These are phyloP conservation scores for Asbolus verrucosus DNA, from an alignment of 1,140 invertebrate genomes.

Conservation along the genomic window DNA sequence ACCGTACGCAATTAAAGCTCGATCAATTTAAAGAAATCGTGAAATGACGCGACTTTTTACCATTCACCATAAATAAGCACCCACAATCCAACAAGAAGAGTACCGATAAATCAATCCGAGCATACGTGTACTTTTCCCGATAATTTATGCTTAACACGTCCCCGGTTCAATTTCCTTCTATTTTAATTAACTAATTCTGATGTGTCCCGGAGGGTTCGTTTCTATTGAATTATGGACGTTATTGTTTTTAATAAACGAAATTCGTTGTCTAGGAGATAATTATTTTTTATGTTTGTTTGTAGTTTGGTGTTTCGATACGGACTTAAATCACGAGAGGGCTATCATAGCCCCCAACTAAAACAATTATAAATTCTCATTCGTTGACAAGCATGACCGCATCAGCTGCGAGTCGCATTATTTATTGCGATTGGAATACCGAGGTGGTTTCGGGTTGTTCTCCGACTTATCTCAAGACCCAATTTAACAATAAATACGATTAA, in stretches of 20 bases:
- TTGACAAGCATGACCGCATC: constrained; percentile 2
- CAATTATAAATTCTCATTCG: constrained; percentile 5
- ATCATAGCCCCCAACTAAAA: neutral
- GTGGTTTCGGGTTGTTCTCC: too few relatives aligned
- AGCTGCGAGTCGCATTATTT: neutral
- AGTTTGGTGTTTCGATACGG: neutral
- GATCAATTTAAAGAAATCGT: constrained; percentile 28
- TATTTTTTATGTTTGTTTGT: neutral
- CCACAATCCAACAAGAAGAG: constrained; percentile 5
- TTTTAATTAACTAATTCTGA: constrained; percentile 29
- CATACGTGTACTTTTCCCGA: constrained; percentile 21
- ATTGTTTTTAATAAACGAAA: constrained; percentile 5
- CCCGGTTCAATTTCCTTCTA: constrained; percentile 26
- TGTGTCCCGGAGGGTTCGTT: constrained; percentile 14
- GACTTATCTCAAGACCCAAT: neutral
- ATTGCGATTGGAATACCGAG: constrained; percentile 5
- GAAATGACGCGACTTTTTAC: constrained; percentile 31
- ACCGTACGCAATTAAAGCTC: constrained; percentile 24
- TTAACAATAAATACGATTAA: constrained; percentile 24
- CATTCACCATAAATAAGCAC: constrained; percentile 16
- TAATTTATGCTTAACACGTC: constrained; percentile 13
- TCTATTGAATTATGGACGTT: constrained; percentile 1
- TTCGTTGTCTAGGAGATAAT: neutral
- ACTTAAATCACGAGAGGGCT: neutral
- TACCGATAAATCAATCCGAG: constrained; percentile 16